A percentile compares a stretch with the other conserved stretches of the same genome.
These are phyloP conservation scores for Stichodactyla mertensii DNA, from an alignment of 64 coral and sea anemone species.

Conservation along the genomic window DNA sequence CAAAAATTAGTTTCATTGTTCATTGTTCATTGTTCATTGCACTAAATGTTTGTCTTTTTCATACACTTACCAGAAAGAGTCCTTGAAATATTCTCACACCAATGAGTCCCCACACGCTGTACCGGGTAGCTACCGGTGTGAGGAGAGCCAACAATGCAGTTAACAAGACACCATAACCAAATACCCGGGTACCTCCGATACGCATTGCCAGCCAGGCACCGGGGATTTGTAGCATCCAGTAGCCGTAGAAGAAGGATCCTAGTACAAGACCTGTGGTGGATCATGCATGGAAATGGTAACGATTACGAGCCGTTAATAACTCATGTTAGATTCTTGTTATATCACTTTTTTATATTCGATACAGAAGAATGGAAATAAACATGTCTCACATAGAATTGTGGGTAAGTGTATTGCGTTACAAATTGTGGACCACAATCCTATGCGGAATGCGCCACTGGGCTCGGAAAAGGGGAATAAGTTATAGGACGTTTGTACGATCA, in stretches of 20 bases:
- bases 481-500: no score
- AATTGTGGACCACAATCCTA: no score
- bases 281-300: background rate
- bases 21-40: background rate
- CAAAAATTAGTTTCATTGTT: background rate
- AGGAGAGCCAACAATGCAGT: conserved; percentile 77
- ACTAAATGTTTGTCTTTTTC: background rate
- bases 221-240: conserved; percentile 91
- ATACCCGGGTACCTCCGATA: conserved; percentile 94
- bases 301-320: background rate
- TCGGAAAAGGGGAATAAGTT: no score
- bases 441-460: no score
- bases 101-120: conserved; percentile 76
- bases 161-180: conserved; percentile 95
- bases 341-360: no score
- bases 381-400: no score
- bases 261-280: conserved; percentile 89
- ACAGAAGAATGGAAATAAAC: no score
- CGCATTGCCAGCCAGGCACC: conserved; percentile 95
- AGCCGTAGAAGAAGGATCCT: conserved; percentile 97
- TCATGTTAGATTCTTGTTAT: no score
- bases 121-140: conserved; percentile 76
- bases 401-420: no score
- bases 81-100: conserved; percentile 95
- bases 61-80: conserved; percentile 78